Evolutionary conservation across 1,140 invertebrate species (phyloP).

Genomic region (Rhagoletis pomonella): DNA sequence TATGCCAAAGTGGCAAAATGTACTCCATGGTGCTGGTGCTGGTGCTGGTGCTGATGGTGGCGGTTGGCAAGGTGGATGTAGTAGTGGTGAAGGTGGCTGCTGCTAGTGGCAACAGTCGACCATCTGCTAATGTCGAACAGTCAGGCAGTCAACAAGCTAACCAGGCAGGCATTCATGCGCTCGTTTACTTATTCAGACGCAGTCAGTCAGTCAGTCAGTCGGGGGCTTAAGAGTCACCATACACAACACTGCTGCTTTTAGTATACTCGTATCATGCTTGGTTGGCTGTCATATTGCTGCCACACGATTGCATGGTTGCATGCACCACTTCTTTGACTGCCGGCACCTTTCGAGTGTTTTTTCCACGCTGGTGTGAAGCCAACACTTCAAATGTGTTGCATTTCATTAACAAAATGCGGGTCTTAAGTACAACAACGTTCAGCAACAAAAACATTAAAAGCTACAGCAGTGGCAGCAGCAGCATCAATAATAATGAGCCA

Average conservation of each 20-base stretch:
- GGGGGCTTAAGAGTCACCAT: slow-evolving; percentile 12
- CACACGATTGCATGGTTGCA: slow-evolving; percentile 47
- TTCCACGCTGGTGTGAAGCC: slow-evolving; percentile 30
- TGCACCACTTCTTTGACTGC: slow-evolving; percentile 49
- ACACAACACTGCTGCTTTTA: no score
- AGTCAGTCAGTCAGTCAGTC: background rate
- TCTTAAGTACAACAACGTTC: slow-evolving; percentile 12
- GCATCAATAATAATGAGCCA: slow-evolving; percentile 2
- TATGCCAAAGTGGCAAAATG: slow-evolving; percentile 48
- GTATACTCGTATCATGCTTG: background rate
- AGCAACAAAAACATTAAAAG: background rate
- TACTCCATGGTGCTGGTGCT: background rate
- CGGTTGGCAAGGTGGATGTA: no score
- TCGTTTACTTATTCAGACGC: background rate
- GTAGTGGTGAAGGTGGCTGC: background rate
- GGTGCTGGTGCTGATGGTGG: background rate
- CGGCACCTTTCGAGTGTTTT: slow-evolving; percentile 50
- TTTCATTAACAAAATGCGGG: slow-evolving; percentile 53
- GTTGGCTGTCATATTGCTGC: slow-evolving; percentile 16
- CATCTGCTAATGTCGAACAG: background rate
- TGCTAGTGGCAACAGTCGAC: slow-evolving; percentile 18
- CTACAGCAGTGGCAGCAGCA: background rate
- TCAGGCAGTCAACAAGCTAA: background rate
- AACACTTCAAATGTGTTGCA: slow-evolving; percentile 55
- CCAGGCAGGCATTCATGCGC: background rate